Evolutionary conservation across 1,140 invertebrate species (phyloP).

Genomic region (Solen grandis): DNA sequence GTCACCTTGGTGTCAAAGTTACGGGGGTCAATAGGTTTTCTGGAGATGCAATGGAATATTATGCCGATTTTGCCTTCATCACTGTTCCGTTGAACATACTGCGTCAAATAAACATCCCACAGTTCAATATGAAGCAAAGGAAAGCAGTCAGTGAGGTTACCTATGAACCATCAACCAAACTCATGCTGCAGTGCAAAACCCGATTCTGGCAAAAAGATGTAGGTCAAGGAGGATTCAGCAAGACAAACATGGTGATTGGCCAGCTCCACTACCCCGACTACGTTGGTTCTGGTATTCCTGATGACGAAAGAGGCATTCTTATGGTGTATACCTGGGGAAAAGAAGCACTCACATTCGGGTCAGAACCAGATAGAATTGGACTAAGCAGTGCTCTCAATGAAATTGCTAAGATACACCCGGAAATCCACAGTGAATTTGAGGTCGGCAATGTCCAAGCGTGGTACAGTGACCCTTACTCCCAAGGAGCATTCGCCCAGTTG

Average conservation of each 20-base stretch:
- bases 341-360: slow-evolving; percentile 44
- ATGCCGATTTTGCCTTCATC: slow-evolving; percentile 54
- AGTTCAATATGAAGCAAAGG: background rate
- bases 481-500: slow-evolving; percentile 42
- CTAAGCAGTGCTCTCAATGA: no score
- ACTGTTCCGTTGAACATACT: no score
- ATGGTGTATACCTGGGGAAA: slow-evolving; percentile 52
- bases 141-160: slow-evolving; percentile 40
- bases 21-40: no score
- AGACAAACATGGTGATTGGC: no score
- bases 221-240: no score
- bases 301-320: no score
- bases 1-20: no score
- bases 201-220: slow-evolving; percentile 60
- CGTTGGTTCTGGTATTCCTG: no score
- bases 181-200: slow-evolving; percentile 51
- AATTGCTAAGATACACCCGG: slow-evolving; percentile 60
- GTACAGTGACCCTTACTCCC: slow-evolving; percentile 46
- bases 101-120: slow-evolving; percentile 44
- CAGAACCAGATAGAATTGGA: slow-evolving; percentile 45
- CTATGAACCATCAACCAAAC: slow-evolving; percentile 52
- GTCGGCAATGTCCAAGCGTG: slow-evolving; percentile 55
- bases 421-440: slow-evolving; percentile 53
- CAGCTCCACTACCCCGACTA: no score
- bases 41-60: background rate